Evolutionary conservation across 1,140 invertebrate species (phyloP), one percentile per base, ranked within the genome.

Genomic region (Ips nitidus): DNA sequence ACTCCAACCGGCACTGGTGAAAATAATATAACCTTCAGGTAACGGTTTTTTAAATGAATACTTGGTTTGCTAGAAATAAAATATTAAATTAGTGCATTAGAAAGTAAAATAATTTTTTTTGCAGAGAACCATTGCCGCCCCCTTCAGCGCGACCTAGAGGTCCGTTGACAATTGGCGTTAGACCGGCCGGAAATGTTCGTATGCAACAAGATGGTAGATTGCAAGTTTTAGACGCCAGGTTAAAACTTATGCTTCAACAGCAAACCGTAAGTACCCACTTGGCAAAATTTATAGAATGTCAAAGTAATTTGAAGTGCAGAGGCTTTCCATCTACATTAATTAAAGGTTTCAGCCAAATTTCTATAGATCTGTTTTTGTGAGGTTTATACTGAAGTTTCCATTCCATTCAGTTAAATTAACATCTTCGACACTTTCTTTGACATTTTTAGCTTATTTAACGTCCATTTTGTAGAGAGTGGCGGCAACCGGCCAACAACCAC

Each of bases 91-190:
- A 3, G 45, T 22, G 3, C 3, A 50, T 50, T 3, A 8, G 6
- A 8, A 1, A 50, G 22, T 50, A 42, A 41, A 22, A 43, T 47
- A 1, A 61, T 62, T 62, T 63, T 8, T 42, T 36, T 60, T 52
- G 22, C 55, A 81, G 86, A 56, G 85, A 86, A 75, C 86, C 86
- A 4, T 75, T 87, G 53, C 86, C 86, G 2, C 86, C 86, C 37
- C 80, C 81, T 55, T 82, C 84, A 5, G 79, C 80, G 1, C 79
- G 86, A 70, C 82, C 84, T 2, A 76, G 85, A 65, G 59, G 72
- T 8, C 73, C 75, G 1, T 42, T 73, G 37, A n/a, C 75, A 41
- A n/a, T 70, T n/a, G 67, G 61, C 36, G 66, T 70, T 38, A 42
- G 79, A 43, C 72, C 71, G 5, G 59, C 74, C 2, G 42, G 71